phyloP scores from a whole-genome alignment of 1,140 invertebrate genomes.

The Choristoneura fumiferana region DNA sequence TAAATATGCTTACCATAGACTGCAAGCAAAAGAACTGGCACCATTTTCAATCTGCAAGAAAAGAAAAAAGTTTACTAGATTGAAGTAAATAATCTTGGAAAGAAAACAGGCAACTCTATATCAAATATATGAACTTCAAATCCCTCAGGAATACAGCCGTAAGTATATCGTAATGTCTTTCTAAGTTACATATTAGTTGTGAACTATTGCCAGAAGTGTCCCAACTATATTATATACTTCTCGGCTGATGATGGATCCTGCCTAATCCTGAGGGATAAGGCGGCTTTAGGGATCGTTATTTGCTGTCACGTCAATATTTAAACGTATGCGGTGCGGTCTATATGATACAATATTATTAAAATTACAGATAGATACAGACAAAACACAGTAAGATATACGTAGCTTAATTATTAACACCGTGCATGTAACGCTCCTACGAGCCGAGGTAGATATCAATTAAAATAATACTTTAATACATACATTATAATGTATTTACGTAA shows the following conservation, averaged over 20 bases:
- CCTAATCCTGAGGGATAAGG: conserved; percentile 3
- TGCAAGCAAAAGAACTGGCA: conserved; percentile 10
- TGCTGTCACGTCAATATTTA: conserved; percentile 8
- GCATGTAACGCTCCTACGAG: too few relatives aligned
- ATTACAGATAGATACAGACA: too few relatives aligned
- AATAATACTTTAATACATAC: too few relatives aligned
- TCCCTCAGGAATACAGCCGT: background rate
- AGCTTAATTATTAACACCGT: too few relatives aligned
- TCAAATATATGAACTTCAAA: background rate
- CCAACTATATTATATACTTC: conserved; percentile 5
- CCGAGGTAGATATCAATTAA: too few relatives aligned
- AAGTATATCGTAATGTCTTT: conserved; percentile 17
- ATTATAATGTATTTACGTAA: too few relatives aligned
- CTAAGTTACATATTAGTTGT: conserved; percentile 17
- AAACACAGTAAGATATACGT: too few relatives aligned
- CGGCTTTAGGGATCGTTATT: conserved; percentile 8
- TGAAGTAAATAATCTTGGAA: background rate
- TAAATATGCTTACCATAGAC: conserved; percentile 20
- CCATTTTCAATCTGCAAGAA: conserved; percentile 13
- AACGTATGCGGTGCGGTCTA: background rate
- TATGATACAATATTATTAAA: too few relatives aligned
- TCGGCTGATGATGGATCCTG: conserved; percentile 5
- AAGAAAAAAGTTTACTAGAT: conserved; percentile 4
- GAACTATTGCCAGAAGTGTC: conserved; percentile 1
- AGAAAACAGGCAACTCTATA: background rate